Evolutionary conservation across 2,797 vertebrate genomes (phyloP).

Genomic region (Petrocephalus schoutedeni): DNA sequence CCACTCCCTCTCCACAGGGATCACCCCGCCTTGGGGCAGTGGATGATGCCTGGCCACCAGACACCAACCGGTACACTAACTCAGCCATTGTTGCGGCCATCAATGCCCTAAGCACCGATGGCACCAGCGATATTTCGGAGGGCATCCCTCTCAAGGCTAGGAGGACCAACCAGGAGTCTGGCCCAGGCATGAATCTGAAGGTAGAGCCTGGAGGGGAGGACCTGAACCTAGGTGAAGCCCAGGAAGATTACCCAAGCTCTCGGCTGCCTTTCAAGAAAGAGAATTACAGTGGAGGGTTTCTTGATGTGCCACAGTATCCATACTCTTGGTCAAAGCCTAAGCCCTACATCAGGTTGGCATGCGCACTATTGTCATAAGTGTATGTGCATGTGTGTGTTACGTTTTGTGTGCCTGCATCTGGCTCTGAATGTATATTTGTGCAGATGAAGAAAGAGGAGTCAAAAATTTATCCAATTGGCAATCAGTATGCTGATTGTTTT

Average conservation of each 20-base stretch:
- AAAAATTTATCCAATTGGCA: neutral
- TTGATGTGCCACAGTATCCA: slow-evolving; percentile 71
- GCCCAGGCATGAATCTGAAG: slow-evolving; percentile 67
- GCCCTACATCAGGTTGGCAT: slow-evolving; percentile 70
- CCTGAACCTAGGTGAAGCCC: slow-evolving; percentile 51
- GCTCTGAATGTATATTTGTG: neutral
- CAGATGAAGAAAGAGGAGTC: neutral
- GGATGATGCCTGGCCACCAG: slow-evolving; percentile 70
- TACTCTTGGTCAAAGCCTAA: slow-evolving; percentile 77
- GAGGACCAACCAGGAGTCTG: slow-evolving; percentile 66
- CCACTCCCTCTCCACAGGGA: slow-evolving; percentile 66
- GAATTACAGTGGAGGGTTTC: slow-evolving; percentile 72
- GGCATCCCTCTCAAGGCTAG: slow-evolving; percentile 74
- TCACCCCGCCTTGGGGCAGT: slow-evolving; percentile 69
- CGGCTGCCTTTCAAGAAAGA: slow-evolving; percentile 72
- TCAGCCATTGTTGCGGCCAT: slow-evolving; percentile 78
- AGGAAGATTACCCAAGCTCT: slow-evolving; percentile 65
- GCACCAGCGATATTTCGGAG: slow-evolving; percentile 67
- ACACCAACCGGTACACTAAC: slow-evolving; percentile 76
- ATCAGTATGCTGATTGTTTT: neutral
- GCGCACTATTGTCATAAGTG: neutral
- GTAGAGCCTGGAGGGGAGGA: slow-evolving; percentile 69
- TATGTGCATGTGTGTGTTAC: neutral
- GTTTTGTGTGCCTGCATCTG: neutral
- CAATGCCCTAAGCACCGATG: slow-evolving; percentile 77